Percentiles rank a stretch among this genome's conserved stretches.
These are phyloP conservation scores for Falcunculus frontatus DNA, from an alignment of 2,113 vertebrate species.

Conservation along the genomic window DNA sequence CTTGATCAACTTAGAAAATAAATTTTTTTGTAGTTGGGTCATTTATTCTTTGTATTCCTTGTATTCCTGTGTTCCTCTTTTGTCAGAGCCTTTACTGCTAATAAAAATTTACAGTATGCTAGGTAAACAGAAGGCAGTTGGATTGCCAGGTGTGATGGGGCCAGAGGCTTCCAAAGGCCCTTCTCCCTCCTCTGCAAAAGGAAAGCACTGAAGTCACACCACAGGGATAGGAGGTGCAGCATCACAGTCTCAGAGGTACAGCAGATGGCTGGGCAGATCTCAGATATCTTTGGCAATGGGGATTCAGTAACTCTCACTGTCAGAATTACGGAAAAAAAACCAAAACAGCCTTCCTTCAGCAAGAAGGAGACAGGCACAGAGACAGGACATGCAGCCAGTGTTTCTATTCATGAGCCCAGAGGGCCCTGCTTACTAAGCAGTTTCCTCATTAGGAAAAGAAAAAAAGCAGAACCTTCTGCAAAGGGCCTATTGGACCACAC, in stretches of 20 bases:
- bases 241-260: background rate
- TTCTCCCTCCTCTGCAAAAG: background rate
- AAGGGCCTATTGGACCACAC: background rate
- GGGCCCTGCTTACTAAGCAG: background rate
- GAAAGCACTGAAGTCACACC: background rate
- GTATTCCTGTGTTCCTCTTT: background rate
- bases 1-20: background rate
- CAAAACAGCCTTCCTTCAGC: background rate
- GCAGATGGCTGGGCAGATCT: background rate
- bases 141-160: background rate
- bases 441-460: background rate
- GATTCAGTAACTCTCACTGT: background rate
- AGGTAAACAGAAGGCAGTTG: background rate
- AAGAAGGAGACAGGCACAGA: background rate
- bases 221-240: background rate
- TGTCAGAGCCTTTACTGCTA: background rate
- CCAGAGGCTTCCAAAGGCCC: background rate
- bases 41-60: background rate
- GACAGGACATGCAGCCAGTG: background rate
- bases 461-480: background rate
- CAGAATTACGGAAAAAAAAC: background rate
- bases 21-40: background rate
- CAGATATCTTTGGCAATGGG: background rate
- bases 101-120: background rate
- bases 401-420: background rate